phyloP scores from a whole-genome alignment of 2,888 invertebrate species.

The Tyria jacobaeae region DNA sequence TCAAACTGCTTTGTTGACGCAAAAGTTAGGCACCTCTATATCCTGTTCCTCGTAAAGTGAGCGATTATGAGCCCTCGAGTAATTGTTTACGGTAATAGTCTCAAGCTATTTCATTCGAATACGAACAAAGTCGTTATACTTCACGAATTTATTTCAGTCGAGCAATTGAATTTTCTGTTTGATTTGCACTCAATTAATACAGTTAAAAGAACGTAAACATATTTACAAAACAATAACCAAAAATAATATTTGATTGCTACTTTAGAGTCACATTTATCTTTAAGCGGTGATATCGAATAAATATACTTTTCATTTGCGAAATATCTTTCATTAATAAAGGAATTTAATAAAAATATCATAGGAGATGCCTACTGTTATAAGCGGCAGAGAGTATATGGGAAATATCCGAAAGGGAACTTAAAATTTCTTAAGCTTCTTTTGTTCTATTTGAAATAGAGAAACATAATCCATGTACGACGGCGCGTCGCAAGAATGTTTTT shows the following conservation, averaged over 20 bases:
- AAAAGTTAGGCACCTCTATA: conserved; percentile 72
- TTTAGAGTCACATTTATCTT: conserved; percentile 2
- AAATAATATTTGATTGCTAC: background rate
- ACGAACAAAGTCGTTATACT: conserved; percentile 17
- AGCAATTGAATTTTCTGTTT: background rate
- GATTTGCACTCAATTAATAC: background rate
- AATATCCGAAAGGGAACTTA: conserved; percentile 37
- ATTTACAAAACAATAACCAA: background rate
- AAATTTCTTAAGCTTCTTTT: conserved; percentile 50
- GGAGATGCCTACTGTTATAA: conserved; percentile 4
- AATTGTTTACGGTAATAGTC: conserved; percentile 60
- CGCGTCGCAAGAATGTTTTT: conserved; percentile 46
- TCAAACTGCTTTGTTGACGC: conserved; percentile 77
- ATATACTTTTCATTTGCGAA: conserved; percentile 9
- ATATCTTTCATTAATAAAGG: background rate
- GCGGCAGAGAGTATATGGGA: conserved; percentile 23
- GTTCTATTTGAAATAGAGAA: conserved; percentile 56
- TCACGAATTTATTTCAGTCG: conserved; percentile 17
- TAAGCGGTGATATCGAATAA: background rate
- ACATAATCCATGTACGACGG: conserved; percentile 51
- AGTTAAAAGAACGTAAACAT: background rate
- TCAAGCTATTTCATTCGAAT: conserved; percentile 33
- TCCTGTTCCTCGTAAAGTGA: conserved; percentile 65
- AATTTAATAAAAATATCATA: conserved; percentile 27
- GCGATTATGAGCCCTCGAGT: conserved; percentile 62